Evolutionary conservation across 2,888 invertebrate genomes (phyloP), one percentile per base, ranked within the genome.

Genomic region (Xestoiulus laeticollis): DNA sequence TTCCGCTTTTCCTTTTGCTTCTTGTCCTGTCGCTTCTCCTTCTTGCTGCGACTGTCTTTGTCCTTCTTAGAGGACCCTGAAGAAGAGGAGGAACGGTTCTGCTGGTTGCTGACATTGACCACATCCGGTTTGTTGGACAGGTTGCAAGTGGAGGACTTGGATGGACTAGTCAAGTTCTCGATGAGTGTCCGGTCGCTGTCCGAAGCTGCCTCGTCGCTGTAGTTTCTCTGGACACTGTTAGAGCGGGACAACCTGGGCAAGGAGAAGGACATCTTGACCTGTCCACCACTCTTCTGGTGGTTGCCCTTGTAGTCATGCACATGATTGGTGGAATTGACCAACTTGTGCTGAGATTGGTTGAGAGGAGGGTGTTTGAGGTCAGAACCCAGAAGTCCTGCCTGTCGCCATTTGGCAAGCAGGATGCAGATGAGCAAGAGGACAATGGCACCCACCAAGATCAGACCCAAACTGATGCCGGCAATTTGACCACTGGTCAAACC

Each of bases 401-500:
- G 88, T 22, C 88, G 85, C 89, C 89, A 89, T 19, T 89, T 48
- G 33, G 85, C 87, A 26, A 89, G 59, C 59, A 87, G 68, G 26
- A 87, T 87, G 68, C 88, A 89, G n/a, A 89, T 53, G 22, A 89
- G 88, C 48, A 89, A 85, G 19, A 88, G 53, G 5, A 88, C 48
- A n/a, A 89, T 85, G 33, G 82, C 78, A 59, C 87, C 88, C 26
- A 89, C 32, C 30, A 89, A 38, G n/a, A 87, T 44, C 30, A 89
- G 85, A 16, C 89, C 89, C n/a, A 89, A 32, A 22, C 89, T 89
- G 22, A 89, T 89, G 38, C 89, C 89, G 16, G 89, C 89, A 10
- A 89, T 87, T 33, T 89, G 89, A 16, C 85, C 87, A n/a, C 86
- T 84, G 10, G 86, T 88, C 19, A 89, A 59, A 5, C 89, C 88